phyloP scores from a whole-genome alignment of 2,888 invertebrate genomes.

The Lathronympha strigana region DNA sequence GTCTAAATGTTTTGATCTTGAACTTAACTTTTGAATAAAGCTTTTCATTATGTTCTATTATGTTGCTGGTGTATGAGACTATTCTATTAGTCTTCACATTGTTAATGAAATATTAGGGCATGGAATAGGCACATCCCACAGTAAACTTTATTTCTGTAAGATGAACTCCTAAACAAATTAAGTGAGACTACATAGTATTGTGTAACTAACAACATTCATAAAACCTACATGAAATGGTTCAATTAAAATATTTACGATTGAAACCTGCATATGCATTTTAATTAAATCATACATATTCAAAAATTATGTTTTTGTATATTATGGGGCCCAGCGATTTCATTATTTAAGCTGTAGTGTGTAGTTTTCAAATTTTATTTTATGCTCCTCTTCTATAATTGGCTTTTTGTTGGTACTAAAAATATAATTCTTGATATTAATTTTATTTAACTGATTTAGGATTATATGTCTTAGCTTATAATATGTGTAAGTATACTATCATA shows the following conservation, averaged over 20 bases:
- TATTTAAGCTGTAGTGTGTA: background rate
- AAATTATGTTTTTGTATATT: background rate
- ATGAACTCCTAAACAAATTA: background rate
- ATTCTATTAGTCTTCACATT: background rate
- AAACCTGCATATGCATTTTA: background rate
- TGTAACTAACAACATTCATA: background rate
- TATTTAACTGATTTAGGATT: background rate
- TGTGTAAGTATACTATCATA: background rate
- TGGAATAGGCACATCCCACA: background rate
- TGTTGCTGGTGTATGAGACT: slow-evolving; percentile 2
- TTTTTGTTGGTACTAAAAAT: too few species aligned
- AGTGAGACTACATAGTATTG: background rate
- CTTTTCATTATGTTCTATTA: slow-evolving; percentile 10
- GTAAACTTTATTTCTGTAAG: background rate
- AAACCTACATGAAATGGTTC: background rate
- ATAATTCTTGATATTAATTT: too few species aligned
- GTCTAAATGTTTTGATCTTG: background rate
- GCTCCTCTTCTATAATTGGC: too few species aligned
- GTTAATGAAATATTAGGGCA: background rate
- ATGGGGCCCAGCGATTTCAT: slow-evolving; percentile 1
- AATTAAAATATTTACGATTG: background rate
- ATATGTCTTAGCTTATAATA: too few species aligned
- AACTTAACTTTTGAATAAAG: background rate
- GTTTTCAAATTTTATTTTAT: background rate
- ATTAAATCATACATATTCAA: background rate